Percentiles rank a stretch among this genome's conserved stretches.
Conservation (phyloP, 2,113 vertebrate genomes). For the Sinocyclocheilus maitianheensis region DNA sequence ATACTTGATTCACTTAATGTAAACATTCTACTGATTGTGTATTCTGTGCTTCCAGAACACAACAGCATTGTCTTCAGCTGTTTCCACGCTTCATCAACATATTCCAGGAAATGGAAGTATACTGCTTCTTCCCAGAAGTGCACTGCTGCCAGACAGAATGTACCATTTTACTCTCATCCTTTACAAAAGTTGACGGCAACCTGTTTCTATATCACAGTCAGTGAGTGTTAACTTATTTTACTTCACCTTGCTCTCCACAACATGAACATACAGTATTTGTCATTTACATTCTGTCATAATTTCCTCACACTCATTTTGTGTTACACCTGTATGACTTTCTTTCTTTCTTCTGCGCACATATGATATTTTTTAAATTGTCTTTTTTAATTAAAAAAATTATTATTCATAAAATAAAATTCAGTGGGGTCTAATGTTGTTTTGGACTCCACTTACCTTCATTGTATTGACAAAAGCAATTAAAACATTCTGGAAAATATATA, state of each 20-base stretch:
- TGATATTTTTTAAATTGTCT: not conserved
- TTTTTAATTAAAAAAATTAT: not conserved
- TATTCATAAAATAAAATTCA: not conserved
- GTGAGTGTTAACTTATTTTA: slow-evolving; percentile 63
- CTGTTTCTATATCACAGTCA: slow-evolving; percentile 67
- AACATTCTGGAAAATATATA: no score
- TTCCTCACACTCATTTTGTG: not conserved
- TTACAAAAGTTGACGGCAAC: slow-evolving; percentile 63
- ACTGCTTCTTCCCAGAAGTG: slow-evolving; percentile 56
- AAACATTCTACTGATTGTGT: not conserved
- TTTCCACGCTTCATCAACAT: slow-evolving; percentile 21
- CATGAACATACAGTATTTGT: not conserved
- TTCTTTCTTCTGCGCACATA: not conserved
- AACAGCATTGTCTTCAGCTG: slow-evolving; percentile 24
- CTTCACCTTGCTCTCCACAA: not conserved
- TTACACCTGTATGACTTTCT: not conserved
- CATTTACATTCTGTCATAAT: not conserved
- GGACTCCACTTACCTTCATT: not conserved
- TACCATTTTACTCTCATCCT: slow-evolving; percentile 74
- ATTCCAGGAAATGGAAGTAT: slow-evolving; percentile 50
- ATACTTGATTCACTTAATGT: not conserved
- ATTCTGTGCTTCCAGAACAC: slow-evolving; percentile 59
- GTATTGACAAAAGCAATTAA: no score
- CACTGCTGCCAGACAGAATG: slow-evolving; percentile 56
- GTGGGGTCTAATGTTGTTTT: not conserved